phyloP scores from a whole-genome alignment of 2,888 invertebrate genomes.

The Sialis lutaria region DNA sequence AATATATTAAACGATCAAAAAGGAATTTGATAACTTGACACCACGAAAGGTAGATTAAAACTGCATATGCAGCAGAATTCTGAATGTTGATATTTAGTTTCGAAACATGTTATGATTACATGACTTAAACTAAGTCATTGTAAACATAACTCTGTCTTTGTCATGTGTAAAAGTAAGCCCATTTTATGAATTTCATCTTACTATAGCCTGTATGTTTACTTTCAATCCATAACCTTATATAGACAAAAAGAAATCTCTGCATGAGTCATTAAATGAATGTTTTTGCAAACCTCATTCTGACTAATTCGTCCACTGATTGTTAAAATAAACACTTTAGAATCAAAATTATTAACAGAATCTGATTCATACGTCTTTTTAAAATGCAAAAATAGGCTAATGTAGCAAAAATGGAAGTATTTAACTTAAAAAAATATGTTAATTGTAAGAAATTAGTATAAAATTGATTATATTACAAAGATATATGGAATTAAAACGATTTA shows the following conservation, averaged over 20 bases:
- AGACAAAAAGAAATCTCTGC: conserved; percentile 28
- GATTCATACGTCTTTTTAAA: conserved; percentile 4
- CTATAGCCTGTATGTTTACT: conserved; percentile 13
- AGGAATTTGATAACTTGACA: conserved; percentile 1
- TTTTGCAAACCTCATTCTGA: neutral
- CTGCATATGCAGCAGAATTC: too few relatives aligned
- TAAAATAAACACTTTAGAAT: conserved; percentile 5
- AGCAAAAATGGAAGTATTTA: too few relatives aligned
- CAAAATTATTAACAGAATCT: conserved; percentile 10
- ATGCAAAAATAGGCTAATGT: too few relatives aligned
- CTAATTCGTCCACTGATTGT: neutral
- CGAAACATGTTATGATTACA: too few relatives aligned
- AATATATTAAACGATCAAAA: conserved; percentile 9
- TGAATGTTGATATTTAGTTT: too few relatives aligned
- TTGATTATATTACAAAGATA: conserved; percentile 21
- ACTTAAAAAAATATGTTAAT: too few relatives aligned
- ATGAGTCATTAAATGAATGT: neutral
- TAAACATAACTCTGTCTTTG: neutral
- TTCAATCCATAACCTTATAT: conserved; percentile 42
- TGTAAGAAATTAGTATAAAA: conserved; percentile 6
- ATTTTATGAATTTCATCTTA: neutral
- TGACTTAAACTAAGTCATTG: too few relatives aligned
- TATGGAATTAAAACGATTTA: conserved; percentile 15
- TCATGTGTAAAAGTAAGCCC: neutral
- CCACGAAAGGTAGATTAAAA: too few relatives aligned